These are phyloP conservation scores for Uropetala carovei DNA, from an alignment of 2,888 invertebrate species.

Conservation along the genomic window DNA sequence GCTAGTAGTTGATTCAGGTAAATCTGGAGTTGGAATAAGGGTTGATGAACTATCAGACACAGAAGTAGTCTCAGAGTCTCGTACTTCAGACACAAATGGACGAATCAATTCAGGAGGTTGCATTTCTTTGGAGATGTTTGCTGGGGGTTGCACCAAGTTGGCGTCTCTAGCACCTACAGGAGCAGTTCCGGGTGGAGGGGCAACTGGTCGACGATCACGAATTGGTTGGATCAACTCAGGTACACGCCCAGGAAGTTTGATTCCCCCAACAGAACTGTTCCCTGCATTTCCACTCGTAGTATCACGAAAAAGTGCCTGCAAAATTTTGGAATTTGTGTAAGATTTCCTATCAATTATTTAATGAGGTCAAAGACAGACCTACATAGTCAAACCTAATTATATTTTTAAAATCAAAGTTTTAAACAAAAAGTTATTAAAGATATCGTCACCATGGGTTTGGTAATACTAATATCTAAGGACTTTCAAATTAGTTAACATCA, in stretches of 20 bases:
- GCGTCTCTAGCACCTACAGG: slow-evolving; percentile 16
- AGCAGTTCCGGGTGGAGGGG: slow-evolving; percentile 36
- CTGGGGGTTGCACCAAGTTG: background rate
- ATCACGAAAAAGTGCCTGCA: slow-evolving; percentile 52
- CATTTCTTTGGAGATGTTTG: slow-evolving; percentile 74
- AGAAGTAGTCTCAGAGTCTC: slow-evolving; percentile 66
- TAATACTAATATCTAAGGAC: too few species aligned
- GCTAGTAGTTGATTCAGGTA: slow-evolving; percentile 68
- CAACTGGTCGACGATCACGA: slow-evolving; percentile 69
- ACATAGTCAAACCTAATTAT: too few species aligned
- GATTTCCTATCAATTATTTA: too few species aligned
- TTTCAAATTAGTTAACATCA: too few species aligned
- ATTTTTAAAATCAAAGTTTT: too few species aligned
- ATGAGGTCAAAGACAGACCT: too few species aligned
- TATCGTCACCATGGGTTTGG: too few species aligned
- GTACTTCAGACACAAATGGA: slow-evolving; percentile 71
- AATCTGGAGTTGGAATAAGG: slow-evolving; percentile 67
- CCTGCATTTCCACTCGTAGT: slow-evolving; percentile 16
- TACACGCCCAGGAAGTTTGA: slow-evolving; percentile 70
- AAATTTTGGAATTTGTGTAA: background rate
- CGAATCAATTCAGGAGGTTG: slow-evolving; percentile 75
- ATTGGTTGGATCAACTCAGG: slow-evolving; percentile 72
- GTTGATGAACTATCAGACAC: slow-evolving; percentile 67
- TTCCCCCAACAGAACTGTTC: slow-evolving; percentile 37
- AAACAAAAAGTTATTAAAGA: too few species aligned